Evolutionary conservation across 2,797 vertebrate species (phyloP).

Genomic region (Rhabdomys pumilio): DNA sequence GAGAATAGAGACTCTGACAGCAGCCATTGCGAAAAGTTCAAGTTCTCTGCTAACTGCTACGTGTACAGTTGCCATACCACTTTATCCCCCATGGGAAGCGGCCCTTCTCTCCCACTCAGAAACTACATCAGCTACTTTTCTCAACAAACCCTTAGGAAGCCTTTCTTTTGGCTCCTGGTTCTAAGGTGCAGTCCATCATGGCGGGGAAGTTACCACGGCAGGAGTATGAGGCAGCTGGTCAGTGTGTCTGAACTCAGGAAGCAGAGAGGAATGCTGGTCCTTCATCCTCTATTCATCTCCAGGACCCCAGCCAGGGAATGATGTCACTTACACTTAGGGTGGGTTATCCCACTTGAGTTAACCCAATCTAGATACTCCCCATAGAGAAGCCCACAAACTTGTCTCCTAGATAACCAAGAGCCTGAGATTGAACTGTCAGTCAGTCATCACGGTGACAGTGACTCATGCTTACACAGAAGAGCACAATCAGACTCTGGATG

Average conservation of each 20-base stretch:
- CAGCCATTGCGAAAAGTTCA: neutral
- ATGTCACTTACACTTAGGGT: neutral
- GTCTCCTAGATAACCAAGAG: neutral
- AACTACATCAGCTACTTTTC: neutral
- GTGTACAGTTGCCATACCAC: neutral
- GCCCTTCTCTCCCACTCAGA: neutral
- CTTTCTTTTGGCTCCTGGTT: neutral
- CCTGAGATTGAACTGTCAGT: neutral
- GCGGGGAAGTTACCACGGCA: neutral
- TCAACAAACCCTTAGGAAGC: neutral
- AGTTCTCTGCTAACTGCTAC: neutral
- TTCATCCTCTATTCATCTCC: neutral
- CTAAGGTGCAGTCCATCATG: neutral
- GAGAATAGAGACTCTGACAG: neutral
- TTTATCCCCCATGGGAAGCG: neutral
- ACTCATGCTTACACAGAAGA: neutral
- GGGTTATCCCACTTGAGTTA: neutral
- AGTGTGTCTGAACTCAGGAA: neutral
- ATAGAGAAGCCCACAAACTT: neutral
- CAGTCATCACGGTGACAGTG: neutral
- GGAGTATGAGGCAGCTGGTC: too few species aligned
- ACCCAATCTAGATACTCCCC: neutral
- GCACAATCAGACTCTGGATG: neutral
- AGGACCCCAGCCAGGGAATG: neutral
- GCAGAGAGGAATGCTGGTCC: neutral